Conservation (phyloP, 2,113 vertebrate species). For the Dasyornis broadbenti region DNA sequence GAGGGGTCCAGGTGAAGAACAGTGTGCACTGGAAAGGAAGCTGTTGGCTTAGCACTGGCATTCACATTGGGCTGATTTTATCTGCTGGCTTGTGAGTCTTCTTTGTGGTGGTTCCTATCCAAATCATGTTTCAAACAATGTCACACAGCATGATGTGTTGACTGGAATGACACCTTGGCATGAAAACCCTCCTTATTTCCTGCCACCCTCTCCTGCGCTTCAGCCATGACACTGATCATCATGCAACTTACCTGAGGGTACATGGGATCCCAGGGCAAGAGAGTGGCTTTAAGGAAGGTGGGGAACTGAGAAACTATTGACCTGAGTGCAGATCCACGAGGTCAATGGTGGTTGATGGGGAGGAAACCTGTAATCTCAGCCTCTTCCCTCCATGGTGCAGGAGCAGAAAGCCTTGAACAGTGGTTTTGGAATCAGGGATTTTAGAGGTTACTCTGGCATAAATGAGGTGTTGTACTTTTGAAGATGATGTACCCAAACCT, state of each 20-base stretch:
- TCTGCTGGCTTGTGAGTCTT: neutral
- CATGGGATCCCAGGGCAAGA: fast-evolving
- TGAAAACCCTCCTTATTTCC: neutral
- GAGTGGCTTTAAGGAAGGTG: neutral
- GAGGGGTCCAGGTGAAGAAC: neutral
- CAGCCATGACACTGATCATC: neutral
- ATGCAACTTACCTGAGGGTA: neutral
- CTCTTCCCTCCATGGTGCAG: neutral
- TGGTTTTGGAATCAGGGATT: neutral
- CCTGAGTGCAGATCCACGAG: neutral
- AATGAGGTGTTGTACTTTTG: neutral
- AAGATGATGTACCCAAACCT: neutral
- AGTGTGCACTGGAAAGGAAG: neutral
- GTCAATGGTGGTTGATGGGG: neutral
- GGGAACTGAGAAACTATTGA: neutral
- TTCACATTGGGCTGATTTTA: neutral
- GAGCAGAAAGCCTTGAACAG: neutral
- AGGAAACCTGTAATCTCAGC: neutral
- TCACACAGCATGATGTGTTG: neutral
- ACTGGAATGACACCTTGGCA: neutral
- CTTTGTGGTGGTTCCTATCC: neutral
- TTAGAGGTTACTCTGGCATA: neutral
- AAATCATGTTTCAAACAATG: fast-evolving
- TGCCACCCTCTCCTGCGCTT: neutral
- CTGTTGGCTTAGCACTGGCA: fast-evolving